Percentiles rank a stretch among this genome's conserved stretches.
Conservation (phyloP, 2,888 invertebrate species). For the Chymomyza amoena region DNA sequence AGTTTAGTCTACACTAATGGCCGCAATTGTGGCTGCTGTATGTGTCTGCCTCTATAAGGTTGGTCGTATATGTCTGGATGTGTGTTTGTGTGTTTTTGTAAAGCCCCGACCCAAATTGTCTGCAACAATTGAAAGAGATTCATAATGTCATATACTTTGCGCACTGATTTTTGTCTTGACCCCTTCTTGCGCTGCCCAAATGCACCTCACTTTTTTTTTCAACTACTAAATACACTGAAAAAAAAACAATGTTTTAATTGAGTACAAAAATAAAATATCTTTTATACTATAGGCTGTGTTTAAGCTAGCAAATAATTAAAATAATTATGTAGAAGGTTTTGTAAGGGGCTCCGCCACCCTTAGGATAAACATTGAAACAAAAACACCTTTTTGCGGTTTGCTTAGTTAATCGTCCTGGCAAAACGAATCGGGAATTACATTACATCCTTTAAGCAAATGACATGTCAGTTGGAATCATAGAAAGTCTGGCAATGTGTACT, state of each 20-base stretch:
- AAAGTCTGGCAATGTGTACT: too few relatives aligned
- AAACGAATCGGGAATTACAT: too few relatives aligned
- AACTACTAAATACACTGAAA: not conserved
- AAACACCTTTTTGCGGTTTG: too few relatives aligned
- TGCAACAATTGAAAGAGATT: conserved; percentile 61
- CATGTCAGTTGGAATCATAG: too few relatives aligned
- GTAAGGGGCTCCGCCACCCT: too few relatives aligned
- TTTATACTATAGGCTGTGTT: too few relatives aligned
- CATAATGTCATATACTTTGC: conserved; percentile 6
- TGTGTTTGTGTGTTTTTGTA: not conserved
- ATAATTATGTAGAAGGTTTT: too few relatives aligned
- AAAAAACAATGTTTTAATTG: not conserved
- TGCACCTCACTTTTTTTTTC: not conserved
- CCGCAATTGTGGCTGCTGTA: conserved; percentile 64
- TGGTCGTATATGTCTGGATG: not conserved
- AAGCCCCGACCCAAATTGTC: conserved; percentile 64
- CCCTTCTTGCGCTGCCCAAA: not conserved
- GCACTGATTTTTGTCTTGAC: conserved; percentile 48
- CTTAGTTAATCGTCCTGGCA: too few relatives aligned
- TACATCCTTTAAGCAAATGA: too few relatives aligned
- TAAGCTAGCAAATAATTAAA: too few relatives aligned
- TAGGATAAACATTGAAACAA: too few relatives aligned
- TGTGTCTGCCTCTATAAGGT: not conserved
- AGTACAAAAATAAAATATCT: not conserved
- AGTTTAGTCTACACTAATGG: conserved; percentile 54